A percentile compares a stretch with the other conserved stretches of the same genome.
Evolutionary conservation across 2,797 vertebrate genomes (phyloP).

Genomic region (Columba guinea): DNA sequence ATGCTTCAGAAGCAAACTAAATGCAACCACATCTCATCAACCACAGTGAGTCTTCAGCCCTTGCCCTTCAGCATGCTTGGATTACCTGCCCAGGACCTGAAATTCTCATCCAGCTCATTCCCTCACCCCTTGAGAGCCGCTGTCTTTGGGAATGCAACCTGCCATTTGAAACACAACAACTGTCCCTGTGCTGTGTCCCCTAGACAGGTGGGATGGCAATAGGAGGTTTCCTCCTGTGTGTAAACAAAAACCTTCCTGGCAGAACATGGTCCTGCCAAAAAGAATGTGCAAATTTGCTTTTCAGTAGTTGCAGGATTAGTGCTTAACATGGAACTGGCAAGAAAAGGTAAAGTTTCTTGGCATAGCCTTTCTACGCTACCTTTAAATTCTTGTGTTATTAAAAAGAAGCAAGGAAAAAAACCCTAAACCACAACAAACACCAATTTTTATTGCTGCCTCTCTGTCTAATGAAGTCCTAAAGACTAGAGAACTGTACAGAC

Average conservation of each 20-base stretch:
- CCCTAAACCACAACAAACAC: constrained; percentile 11
- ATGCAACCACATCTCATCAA: neutral
- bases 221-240: neutral
- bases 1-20: neutral
- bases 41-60: neutral
- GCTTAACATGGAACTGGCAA: neutral
- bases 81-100: neutral
- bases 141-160: neutral
- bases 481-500: neutral
- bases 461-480: neutral
- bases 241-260: neutral
- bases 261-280: neutral
- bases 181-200: neutral
- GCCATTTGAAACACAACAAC: neutral
- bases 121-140: neutral
- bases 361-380: neutral
- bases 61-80: neutral
- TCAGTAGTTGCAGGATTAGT: neutral
- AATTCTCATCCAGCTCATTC: neutral
- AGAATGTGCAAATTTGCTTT: neutral
- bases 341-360: neutral
- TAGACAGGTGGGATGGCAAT: neutral
- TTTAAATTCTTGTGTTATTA: constrained; percentile 44
- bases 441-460: neutral
- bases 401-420: constrained; percentile 31